Conservation (phyloP, 2,797 vertebrate species). For the Threskiornis aethiopicus region DNA sequence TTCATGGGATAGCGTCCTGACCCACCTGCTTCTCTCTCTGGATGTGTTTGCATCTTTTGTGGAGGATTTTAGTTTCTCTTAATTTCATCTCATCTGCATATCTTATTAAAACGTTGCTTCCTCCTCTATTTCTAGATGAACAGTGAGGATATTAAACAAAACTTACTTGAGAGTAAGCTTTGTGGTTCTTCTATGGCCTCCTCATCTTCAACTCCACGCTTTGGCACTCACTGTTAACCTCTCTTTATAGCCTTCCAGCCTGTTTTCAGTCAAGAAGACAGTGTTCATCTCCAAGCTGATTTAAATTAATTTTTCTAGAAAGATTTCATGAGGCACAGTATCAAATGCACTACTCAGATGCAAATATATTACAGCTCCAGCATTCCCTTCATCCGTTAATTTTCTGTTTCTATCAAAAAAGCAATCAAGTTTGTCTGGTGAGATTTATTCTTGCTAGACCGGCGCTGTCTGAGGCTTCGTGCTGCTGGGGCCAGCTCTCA, state of each 20-base stretch:
- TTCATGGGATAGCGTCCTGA: background rate
- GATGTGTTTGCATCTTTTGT: background rate
- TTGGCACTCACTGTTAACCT: slow-evolving; percentile 7
- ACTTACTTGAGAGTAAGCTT: background rate
- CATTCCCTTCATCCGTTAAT: slow-evolving; percentile 25
- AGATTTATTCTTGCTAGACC: slow-evolving; percentile 21
- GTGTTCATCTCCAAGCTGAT: slow-evolving; percentile 15
- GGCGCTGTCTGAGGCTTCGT: background rate
- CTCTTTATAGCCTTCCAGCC: slow-evolving; percentile 4
- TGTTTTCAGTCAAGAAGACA: slow-evolving; percentile 32
- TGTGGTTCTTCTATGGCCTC: background rate
- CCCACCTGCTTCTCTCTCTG: background rate
- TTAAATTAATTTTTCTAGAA: slow-evolving; percentile 61
- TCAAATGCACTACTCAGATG: slow-evolving; percentile 28
- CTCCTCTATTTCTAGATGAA: background rate
- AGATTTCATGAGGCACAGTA: slow-evolving; percentile 45
- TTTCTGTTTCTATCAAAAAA: slow-evolving; percentile 54
- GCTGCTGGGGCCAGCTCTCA: background rate
- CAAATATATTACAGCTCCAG: slow-evolving; percentile 38
- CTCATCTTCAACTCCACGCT: background rate
- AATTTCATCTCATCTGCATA: background rate
- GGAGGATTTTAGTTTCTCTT: background rate
- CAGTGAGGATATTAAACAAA: background rate
- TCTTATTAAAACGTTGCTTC: background rate
- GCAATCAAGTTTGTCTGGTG: slow-evolving; percentile 46